phyloP scores from a whole-genome alignment of 2,797 vertebrate genomes.

The Notolabrus celidotus region DNA sequence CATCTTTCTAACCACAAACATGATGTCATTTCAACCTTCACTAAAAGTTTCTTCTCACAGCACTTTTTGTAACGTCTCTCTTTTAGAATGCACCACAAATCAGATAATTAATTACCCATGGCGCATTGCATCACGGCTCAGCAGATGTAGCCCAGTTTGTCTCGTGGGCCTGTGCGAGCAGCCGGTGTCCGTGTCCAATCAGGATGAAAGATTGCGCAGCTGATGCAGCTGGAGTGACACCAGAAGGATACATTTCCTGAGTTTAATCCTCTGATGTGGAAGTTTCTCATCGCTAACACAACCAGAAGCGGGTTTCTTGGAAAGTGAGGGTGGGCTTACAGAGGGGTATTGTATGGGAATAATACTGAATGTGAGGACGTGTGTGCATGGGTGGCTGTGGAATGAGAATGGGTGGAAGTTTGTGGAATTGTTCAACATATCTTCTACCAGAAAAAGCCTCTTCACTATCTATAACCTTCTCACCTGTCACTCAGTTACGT shows the following conservation, averaged over 20 bases:
- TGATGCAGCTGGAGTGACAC: slow-evolving; percentile 42
- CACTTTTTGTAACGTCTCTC: slow-evolving; percentile 43
- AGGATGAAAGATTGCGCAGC: slow-evolving; percentile 25
- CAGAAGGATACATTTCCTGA: slow-evolving; percentile 18
- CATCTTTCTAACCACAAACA: neutral
- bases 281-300: slow-evolving; percentile 17
- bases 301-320: slow-evolving; percentile 5
- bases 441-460: slow-evolving; percentile 16
- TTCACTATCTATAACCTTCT: neutral
- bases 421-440: slow-evolving; percentile 11
- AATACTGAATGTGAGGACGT: slow-evolving; percentile 11
- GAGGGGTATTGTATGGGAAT: slow-evolving; percentile 28
- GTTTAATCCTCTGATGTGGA: slow-evolving; percentile 21
- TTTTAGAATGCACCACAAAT: slow-evolving; percentile 52
- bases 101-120: slow-evolving; percentile 57
- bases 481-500: too few species aligned
- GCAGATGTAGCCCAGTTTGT: slow-evolving; percentile 45
- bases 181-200: slow-evolving; percentile 45
- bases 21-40: slow-evolving; percentile 4
- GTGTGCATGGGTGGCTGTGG: slow-evolving; percentile 18
- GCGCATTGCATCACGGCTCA: slow-evolving; percentile 45
- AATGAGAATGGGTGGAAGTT: slow-evolving; percentile 35
- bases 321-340: slow-evolving; percentile 29
- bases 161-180: slow-evolving; percentile 25
- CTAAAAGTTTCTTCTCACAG: slow-evolving; percentile 26